These are phyloP conservation scores for Holocentrus rufus DNA, from an alignment of 2,797 vertebrate genomes.

Conservation along the genomic window DNA sequence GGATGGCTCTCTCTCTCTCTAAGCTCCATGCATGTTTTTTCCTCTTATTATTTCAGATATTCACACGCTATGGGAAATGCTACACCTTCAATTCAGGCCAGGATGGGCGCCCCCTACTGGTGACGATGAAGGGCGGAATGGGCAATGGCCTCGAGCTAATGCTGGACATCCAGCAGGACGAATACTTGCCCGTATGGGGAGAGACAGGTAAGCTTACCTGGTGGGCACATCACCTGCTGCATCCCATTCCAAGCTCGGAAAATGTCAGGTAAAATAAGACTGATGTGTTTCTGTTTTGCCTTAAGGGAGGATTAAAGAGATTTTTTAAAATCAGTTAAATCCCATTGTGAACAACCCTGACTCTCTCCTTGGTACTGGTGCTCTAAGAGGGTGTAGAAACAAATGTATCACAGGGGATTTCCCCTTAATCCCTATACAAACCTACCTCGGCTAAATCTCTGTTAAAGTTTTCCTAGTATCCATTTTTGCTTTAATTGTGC, in stretches of 20 bases:
- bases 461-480: not conserved
- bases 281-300: slow-evolving; percentile 8
- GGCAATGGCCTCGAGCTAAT: slow-evolving; percentile 99
- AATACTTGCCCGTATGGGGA: slow-evolving; percentile 97
- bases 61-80: slow-evolving; percentile 97
- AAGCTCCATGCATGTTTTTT: slow-evolving; percentile 15
- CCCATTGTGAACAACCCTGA: slow-evolving; percentile 1
- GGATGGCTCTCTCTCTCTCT: not conserved
- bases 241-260: slow-evolving; percentile 6
- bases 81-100: slow-evolving; percentile 98
- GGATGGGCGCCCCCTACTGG: slow-evolving; percentile 87
- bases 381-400: slow-evolving; percentile 5
- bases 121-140: slow-evolving; percentile 96
- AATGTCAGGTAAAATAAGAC: slow-evolving; percentile 20
- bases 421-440: slow-evolving; percentile 26
- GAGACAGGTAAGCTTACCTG: slow-evolving; percentile 80
- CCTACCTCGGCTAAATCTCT: not conserved
- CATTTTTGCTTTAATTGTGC: slow-evolving; percentile 24
- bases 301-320: slow-evolving; percentile 7
- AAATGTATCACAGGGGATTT: slow-evolving; percentile 19
- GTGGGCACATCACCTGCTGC: slow-evolving; percentile 3
- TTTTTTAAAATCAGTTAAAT: slow-evolving; percentile 25
- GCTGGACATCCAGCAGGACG: slow-evolving; percentile 98
- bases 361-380: slow-evolving; percentile 28
- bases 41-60: slow-evolving; percentile 83